phyloP scores from a whole-genome alignment of 2,797 vertebrate genomes.

The Podarcis siculus region DNA sequence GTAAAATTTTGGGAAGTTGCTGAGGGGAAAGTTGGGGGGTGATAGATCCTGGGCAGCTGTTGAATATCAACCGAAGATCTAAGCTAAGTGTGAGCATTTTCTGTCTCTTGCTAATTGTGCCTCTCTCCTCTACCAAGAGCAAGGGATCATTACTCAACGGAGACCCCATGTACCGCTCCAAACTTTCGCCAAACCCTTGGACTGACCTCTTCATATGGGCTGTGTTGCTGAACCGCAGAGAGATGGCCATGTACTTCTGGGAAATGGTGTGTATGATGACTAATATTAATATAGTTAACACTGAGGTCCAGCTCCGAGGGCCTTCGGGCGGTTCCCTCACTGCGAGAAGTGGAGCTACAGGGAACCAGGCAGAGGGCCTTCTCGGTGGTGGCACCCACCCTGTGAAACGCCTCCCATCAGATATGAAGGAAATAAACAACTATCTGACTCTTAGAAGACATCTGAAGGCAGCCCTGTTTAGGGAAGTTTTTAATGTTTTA shows the following conservation, averaged over 20 bases:
- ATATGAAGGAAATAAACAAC: no score
- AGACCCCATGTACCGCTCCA: constrained; percentile 63
- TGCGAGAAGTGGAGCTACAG: no score
- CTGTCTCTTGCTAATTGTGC: not conserved
- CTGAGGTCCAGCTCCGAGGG: no score
- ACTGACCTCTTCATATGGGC: constrained; percentile 90
- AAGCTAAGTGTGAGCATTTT: not conserved
- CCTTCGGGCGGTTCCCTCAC: no score
- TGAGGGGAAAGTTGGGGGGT: not conserved
- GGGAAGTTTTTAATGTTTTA: no score
- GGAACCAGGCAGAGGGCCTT: no score
- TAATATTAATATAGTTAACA: not conserved
- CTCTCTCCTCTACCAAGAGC: not conserved
- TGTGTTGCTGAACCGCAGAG: constrained; percentile 85
- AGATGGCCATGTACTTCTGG: constrained; percentile 92
- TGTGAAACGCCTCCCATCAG: no score
- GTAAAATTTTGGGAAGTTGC: not conserved
- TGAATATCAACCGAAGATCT: not conserved
- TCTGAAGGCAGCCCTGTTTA: no score
- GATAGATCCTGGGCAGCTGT: not conserved
- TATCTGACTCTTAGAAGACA: no score
- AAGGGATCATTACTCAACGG: constrained; percentile 44
- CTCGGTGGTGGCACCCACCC: no score
- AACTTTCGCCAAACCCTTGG: constrained; percentile 79
- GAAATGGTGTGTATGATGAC: constrained; percentile 85